Conservation (phyloP, 1,140 invertebrate genomes). For the Aethina tumida region DNA sequence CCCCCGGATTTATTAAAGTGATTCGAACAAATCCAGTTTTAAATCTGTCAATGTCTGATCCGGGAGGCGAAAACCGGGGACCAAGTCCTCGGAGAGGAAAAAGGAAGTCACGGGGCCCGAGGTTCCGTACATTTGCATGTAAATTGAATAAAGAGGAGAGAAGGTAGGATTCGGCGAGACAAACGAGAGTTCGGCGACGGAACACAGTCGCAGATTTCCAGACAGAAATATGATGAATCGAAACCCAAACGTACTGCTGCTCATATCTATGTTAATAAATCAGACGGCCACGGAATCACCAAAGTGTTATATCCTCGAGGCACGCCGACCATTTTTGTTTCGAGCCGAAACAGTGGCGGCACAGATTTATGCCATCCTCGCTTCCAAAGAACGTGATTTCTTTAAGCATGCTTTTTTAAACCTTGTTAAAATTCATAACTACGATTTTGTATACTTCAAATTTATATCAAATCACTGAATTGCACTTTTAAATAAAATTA, state of each 20-base stretch:
- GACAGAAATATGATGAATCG: slow-evolving; percentile 19
- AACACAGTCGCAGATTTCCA: slow-evolving; percentile 11
- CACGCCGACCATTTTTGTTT: too few relatives aligned
- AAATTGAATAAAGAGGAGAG: slow-evolving; percentile 23
- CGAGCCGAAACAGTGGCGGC: too few relatives aligned
- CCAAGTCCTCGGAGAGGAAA: too few relatives aligned
- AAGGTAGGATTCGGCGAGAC: slow-evolving; percentile 9
- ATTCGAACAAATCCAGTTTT: slow-evolving; percentile 16
- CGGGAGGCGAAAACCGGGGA: slow-evolving; percentile 19
- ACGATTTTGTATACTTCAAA: too few relatives aligned
- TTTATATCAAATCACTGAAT: too few relatives aligned
- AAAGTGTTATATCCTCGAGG: too few relatives aligned
- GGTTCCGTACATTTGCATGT: slow-evolving; percentile 21
- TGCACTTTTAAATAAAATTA: too few relatives aligned
- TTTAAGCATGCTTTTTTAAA: too few relatives aligned
- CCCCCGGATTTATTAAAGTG: slow-evolving; percentile 17
- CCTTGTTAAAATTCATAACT: too few relatives aligned
- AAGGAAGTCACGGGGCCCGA: slow-evolving; percentile 18
- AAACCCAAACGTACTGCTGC: slow-evolving; percentile 14
- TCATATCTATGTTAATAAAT: slow-evolving; percentile 21
- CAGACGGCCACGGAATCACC: too few relatives aligned
- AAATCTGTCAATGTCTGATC: slow-evolving; percentile 24
- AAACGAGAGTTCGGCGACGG: slow-evolving; percentile 14
- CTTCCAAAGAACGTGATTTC: too few relatives aligned
- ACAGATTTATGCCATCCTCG: too few relatives aligned